Percentiles rank a stretch among this genome's conserved stretches.
Conservation (phyloP, 1,140 invertebrate genomes). For the Fopius arisanus region DNA sequence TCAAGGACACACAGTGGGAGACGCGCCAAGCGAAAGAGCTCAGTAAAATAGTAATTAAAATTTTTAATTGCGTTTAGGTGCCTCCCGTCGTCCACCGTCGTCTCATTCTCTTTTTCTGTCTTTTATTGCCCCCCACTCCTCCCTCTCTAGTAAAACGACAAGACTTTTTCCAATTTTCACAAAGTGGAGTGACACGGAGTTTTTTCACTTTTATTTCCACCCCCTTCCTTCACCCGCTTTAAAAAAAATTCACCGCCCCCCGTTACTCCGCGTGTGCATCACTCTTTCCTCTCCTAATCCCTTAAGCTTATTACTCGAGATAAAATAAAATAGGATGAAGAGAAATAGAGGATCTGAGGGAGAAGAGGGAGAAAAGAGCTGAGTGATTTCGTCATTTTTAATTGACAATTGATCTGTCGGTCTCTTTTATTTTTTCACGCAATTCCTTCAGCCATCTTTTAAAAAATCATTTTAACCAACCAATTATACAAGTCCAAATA, state of each 20-base stretch:
- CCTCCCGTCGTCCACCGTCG: conserved; percentile 15
- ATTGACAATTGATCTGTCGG: conserved; percentile 54
- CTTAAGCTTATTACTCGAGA: conserved; percentile 58
- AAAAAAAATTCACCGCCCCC: neutral
- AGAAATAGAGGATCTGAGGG: conserved; percentile 17
- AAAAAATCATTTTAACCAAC: too few species aligned
- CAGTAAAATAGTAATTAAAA: conserved; percentile 56
- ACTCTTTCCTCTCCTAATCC: conserved; percentile 49
- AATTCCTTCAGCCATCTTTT: too few species aligned
- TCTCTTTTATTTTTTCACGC: too few species aligned
- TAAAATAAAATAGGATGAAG: conserved; percentile 40
- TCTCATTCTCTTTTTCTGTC: neutral
- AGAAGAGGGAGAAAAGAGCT: conserved; percentile 30
- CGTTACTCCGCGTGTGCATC: neutral
- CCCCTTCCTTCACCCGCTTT: too few species aligned
- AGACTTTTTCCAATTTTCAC: conserved; percentile 42
- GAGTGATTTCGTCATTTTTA: conserved; percentile 57
- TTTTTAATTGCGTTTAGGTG: conserved; percentile 56
- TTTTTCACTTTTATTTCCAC: conserved; percentile 13
- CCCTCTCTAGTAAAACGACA: neutral
- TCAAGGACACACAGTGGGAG: neutral
- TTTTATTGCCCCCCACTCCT: neutral
- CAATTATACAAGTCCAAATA: too few species aligned
- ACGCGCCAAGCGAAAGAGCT: conserved; percentile 36
- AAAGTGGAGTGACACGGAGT: conserved; percentile 19